phyloP scores from a whole-genome alignment of 2,797 vertebrate species.

The Iguana delicatissima region DNA sequence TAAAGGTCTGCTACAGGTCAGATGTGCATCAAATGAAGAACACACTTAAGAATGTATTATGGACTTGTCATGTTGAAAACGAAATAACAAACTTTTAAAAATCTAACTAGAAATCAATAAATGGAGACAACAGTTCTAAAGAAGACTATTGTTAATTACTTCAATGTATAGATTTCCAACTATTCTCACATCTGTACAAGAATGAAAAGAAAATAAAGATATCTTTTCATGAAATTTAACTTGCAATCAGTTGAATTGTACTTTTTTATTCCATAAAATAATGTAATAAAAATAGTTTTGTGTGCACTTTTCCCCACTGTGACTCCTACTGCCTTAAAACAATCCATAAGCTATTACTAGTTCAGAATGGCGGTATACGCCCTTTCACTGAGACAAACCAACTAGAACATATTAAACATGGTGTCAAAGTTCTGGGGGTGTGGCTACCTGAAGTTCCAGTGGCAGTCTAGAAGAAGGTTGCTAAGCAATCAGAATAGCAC shows the following conservation, averaged over 20 bases:
- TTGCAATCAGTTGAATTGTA: neutral
- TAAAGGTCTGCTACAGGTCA: constrained; percentile 68
- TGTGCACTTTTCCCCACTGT: neutral
- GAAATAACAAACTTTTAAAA: constrained; percentile 49
- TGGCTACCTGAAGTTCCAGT: no score
- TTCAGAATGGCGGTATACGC: neutral
- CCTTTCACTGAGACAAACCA: neutral
- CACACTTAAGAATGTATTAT: constrained; percentile 59
- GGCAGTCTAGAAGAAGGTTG: no score
- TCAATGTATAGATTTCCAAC: constrained; percentile 79
- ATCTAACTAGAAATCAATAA: constrained; percentile 47
- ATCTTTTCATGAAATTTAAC: neutral
- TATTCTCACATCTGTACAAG: constrained; percentile 75
- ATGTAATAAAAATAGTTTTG: neutral
- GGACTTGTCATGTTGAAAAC: constrained; percentile 27
- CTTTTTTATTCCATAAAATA: neutral
- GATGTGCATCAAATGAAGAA: constrained; percentile 49
- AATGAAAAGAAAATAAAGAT: constrained; percentile 77
- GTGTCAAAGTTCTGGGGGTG: neutral
- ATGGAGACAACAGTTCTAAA: constrained; percentile 1
- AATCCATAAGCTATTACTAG: neutral
- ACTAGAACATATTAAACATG: neutral
- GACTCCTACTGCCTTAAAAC: neutral
- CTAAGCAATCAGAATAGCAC: no score
- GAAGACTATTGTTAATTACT: constrained; percentile 75